Percentiles rank a stretch among this genome's conserved stretches.
Evolutionary conservation across 2,113 vertebrate species (phyloP).

Genomic region (Stegastes partitus): DNA sequence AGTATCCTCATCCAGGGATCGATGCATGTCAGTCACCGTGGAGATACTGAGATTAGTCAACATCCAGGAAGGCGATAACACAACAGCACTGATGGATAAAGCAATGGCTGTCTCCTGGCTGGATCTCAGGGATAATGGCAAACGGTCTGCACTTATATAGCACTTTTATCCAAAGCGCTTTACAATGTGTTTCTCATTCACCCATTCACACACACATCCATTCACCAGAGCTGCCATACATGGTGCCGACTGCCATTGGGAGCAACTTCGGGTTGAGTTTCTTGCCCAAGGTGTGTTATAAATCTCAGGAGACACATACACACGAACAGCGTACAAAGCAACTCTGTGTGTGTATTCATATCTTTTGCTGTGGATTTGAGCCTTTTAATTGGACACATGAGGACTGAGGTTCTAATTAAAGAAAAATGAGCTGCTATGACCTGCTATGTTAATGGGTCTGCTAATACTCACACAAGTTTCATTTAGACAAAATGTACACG

Average conservation of each 20-base stretch:
- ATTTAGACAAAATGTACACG: slow-evolving; percentile 11
- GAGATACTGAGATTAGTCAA: slow-evolving; percentile 20
- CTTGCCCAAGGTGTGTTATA: not conserved
- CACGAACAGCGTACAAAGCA: not conserved
- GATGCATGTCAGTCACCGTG: slow-evolving; percentile 56
- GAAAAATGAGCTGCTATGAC: slow-evolving; percentile 17
- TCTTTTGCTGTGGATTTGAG: slow-evolving; percentile 29
- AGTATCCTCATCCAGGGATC: slow-evolving; percentile 19
- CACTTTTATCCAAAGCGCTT: no score
- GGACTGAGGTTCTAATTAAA: slow-evolving; percentile 61
- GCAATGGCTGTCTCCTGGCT: not conserved
- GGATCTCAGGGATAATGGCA: slow-evolving; percentile 12
- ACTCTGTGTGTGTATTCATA: slow-evolving; percentile 3
- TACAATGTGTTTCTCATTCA: no score
- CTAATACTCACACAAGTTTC: slow-evolving; percentile 16
- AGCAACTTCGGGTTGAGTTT: no score
- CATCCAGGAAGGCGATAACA: slow-evolving; percentile 30
- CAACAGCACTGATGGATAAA: not conserved
- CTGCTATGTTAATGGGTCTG: slow-evolving; percentile 38
- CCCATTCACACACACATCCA: no score
- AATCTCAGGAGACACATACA: slow-evolving; percentile 6
- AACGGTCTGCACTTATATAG: no score
- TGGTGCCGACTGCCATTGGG: no score
- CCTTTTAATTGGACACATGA: slow-evolving; percentile 67
- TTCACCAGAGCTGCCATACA: no score